phyloP scores from a whole-genome alignment of 2,797 vertebrate genomes.

The Neomorphus geoffroyi region DNA sequence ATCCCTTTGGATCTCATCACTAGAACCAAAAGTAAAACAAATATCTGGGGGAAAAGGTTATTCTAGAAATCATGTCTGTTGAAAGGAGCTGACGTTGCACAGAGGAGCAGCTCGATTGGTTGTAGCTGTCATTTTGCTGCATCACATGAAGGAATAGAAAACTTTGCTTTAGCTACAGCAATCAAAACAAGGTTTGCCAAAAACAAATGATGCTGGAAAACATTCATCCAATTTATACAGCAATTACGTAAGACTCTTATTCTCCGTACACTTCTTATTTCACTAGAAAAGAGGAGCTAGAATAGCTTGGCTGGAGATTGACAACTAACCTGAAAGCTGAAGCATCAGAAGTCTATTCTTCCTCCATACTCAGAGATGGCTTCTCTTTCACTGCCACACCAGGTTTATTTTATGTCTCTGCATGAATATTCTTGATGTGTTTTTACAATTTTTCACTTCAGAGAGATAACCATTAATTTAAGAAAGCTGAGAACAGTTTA shows the following conservation, averaged over 20 bases:
- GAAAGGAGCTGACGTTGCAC: conserved; percentile 45
- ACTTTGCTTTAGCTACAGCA: background rate
- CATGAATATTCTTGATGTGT: background rate
- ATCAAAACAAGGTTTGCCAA: conserved; percentile 19
- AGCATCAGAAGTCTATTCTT: background rate
- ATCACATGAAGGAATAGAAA: conserved; percentile 4
- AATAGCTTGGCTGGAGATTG: background rate
- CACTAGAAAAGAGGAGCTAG: background rate
- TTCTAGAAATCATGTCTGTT: conserved; percentile 46
- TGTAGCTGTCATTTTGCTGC: conserved; percentile 44
- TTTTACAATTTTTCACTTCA: conserved; percentile 41
- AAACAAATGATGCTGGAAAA: conserved; percentile 44
- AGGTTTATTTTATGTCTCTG: background rate
- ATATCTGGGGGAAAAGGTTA: conserved; percentile 59
- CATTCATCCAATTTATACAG: conserved; percentile 38
- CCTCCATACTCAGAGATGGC: background rate
- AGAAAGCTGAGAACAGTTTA: conserved; percentile 4
- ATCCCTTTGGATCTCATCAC: conserved; percentile 22
- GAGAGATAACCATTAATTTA: conserved; percentile 35
- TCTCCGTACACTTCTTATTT: background rate
- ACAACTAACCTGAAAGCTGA: background rate
- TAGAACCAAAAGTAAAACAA: conserved; percentile 45
- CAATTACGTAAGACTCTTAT: background rate
- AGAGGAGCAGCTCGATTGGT: background rate
- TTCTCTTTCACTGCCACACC: background rate